Percentiles rank a stretch among this genome's conserved stretches.
These are phyloP conservation scores for Ganaspis sp. DNA, from an alignment of 1,140 invertebrate species.

Conservation along the genomic window DNA sequence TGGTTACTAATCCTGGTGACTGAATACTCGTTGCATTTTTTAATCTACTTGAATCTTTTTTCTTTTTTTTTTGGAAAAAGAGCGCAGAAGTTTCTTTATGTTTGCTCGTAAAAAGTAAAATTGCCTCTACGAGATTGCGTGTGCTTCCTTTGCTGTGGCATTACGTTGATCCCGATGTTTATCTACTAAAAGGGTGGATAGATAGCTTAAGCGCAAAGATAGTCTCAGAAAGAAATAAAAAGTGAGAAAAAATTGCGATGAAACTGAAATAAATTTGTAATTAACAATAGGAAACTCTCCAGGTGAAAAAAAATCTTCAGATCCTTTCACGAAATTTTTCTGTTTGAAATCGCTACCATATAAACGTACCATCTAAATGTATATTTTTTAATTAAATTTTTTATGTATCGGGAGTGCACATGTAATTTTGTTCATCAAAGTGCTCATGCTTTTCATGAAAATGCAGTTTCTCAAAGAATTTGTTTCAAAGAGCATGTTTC, in stretches of 20 bases:
- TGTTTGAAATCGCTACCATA: not conserved
- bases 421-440: no score
- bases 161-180: slow-evolving; percentile 18
- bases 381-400: no score
- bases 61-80: not conserved
- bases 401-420: no score
- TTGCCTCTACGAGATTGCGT: slow-evolving; percentile 39
- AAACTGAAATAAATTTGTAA: not conserved
- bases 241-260: not conserved
- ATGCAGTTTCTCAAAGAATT: no score
- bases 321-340: not conserved
- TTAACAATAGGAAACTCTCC: not conserved
- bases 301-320: not conserved
- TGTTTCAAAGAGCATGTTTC: not conserved
- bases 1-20: not conserved
- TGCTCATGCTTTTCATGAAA: no score
- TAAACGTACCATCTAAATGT: no score
- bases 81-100: slow-evolving; percentile 27
- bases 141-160: slow-evolving; percentile 15
- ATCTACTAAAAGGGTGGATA: slow-evolving; percentile 29
- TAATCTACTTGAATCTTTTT: slow-evolving; percentile 10
- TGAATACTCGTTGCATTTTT: not conserved
- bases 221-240: not conserved
- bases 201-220: slow-evolving; percentile 14
- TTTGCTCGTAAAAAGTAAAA: slow-evolving; percentile 41